Evolutionary conservation across 2,888 invertebrate genomes (phyloP).

Genomic region (Mamestra brassicae): DNA sequence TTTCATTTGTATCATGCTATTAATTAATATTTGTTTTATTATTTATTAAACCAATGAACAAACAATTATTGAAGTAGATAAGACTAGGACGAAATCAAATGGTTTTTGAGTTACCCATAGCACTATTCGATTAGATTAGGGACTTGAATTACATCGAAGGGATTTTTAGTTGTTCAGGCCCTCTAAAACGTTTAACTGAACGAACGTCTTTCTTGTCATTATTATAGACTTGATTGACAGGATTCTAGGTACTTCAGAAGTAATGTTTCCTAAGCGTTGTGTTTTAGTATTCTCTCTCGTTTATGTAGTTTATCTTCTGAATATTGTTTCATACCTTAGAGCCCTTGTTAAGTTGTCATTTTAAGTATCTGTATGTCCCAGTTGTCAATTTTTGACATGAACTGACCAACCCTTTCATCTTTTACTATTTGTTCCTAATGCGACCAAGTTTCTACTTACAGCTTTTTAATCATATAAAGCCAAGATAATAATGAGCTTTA

Average conservation of each 20-base stretch:
- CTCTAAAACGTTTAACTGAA: neutral
- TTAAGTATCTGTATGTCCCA: neutral
- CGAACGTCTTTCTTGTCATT: neutral
- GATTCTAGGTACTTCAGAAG: neutral
- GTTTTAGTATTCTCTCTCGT: neutral
- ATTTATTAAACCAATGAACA: too few relatives aligned
- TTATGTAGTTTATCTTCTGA: neutral
- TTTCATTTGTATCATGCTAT: neutral
- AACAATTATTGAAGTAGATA: neutral
- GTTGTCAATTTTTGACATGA: constrained; percentile 9
- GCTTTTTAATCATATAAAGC: neutral
- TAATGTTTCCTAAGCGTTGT: neutral
- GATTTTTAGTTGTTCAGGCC: neutral
- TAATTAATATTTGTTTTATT: neutral
- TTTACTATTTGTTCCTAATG: neutral
- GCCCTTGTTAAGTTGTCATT: neutral
- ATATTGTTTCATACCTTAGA: neutral
- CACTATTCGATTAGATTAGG: neutral
- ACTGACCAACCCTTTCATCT: neutral
- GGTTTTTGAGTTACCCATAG: too few relatives aligned
- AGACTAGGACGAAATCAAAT: too few relatives aligned
- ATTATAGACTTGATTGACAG: neutral
- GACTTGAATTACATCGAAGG: neutral
- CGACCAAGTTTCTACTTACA: neutral
- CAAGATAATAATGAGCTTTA: neutral